Base-by-base conservation (phyloP, 64 coral and sea anemone species). In the Porites lutea region DNA sequence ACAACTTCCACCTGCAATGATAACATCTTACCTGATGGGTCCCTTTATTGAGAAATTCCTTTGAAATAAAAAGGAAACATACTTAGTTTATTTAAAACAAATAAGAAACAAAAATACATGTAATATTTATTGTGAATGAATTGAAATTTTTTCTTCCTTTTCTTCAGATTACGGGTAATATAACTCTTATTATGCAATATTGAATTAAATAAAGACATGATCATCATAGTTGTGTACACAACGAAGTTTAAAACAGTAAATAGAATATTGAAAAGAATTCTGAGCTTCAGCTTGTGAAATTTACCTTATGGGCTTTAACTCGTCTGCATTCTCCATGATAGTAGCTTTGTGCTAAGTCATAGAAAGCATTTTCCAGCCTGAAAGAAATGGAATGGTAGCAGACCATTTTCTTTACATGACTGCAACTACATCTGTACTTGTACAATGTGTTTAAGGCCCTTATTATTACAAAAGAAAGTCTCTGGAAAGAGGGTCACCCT, bases 301-400 rank as follows among this genome's bases (percentile, higher is more conserved):
- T 4, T 16, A 98, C 97, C 79, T 99, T 99, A 72, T 96, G 97
- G 23, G 97, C 88, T 63, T 99, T 99, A 19, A 99, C 95, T 84
- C 91, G 88, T 43, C 94, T 93, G 60, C 91, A 94, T 88, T 99
- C 97, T 6, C 97, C 97, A 91, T 99, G 97, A 66, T 99, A 99
- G 37, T 99, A 99, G 72, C 94, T 99, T 77, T 99, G 97, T 19
- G 91, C 94, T 16, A 99, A 69, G 55, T 99, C 97, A 89, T 99
- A 96, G 54, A 99, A 99, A 59, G 97, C 97, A 94, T 95, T 99
- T 65, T 99, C 97, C 68, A 99, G 72, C 19, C 97, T 98, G 19
- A 51, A 76, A 16, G 12, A 2, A 22, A 75, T 22, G 19, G 16
- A 54, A 48, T 27, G 47, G 9, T 7, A 0, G 2, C 27, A 37